These are phyloP conservation scores for Congeria kusceri DNA, from an alignment of 2,888 invertebrate species.

Conservation along the genomic window DNA sequence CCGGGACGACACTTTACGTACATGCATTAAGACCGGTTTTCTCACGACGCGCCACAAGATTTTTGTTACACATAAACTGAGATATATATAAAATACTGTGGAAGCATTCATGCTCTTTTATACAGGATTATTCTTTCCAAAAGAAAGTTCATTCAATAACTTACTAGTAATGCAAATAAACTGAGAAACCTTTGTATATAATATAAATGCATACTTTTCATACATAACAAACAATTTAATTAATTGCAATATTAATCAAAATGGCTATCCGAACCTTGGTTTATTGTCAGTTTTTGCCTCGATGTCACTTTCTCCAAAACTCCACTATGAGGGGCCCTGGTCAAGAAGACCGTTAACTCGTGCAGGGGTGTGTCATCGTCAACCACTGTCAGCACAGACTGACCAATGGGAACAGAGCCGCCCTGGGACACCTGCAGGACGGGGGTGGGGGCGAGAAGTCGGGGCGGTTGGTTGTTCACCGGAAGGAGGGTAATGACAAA, in stretches of 20 bases:
- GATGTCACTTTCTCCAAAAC: conserved; percentile 68
- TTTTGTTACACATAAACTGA: no score
- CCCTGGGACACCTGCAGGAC: conserved; percentile 72
- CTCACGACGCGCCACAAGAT: no score
- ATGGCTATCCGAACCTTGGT: conserved; percentile 50
- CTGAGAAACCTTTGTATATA: background rate
- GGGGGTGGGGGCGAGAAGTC: conserved; percentile 64
- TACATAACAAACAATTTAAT: background rate
- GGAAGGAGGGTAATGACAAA: conserved; percentile 79
- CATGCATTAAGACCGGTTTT: no score
- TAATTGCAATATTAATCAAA: no score
- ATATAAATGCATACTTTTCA: background rate
- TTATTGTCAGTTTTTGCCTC: conserved; percentile 57
- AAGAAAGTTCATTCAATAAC: no score
- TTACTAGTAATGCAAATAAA: no score
- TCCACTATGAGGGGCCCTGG: conserved; percentile 70
- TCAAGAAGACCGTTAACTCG: conserved; percentile 72
- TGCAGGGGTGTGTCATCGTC: conserved; percentile 77
- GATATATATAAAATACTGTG: no score
- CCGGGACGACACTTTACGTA: no score
- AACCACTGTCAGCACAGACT: conserved; percentile 68
- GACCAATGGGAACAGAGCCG: conserved; percentile 71
- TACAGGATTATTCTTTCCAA: no score
- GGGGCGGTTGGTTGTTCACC: conserved; percentile 80
- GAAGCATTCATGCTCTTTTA: no score